Evolutionary conservation across 1,140 invertebrate species (phyloP), one percentile per base, ranked within the genome.

Genomic region (Asobara japonica): DNA sequence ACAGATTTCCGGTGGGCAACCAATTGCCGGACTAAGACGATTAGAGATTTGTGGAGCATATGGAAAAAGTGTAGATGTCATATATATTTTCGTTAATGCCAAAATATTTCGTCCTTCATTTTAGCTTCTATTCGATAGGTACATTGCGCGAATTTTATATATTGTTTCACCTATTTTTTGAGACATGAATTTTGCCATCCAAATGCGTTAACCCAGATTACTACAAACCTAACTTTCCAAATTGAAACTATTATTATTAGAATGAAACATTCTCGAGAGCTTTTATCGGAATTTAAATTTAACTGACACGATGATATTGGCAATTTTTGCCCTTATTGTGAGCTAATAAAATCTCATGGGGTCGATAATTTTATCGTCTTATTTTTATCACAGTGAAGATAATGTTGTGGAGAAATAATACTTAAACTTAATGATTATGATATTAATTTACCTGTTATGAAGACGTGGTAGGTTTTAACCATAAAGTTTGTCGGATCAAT

Each of bases 401-500:
- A n/a, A 60, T 29, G 31, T 29, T 29, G 11, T 13, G 13, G 31
- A 25, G 27, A 6, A 3, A 31, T 30, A 0, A 31, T n/a, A 62
- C n/a, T 31, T 8, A 69, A 69, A 56, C 33, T 56, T 22, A 3
- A 56, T 27, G 11, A 48, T 36, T n/a, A 60, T 30, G 22, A 38
- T 33, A 20, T n/a, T 16, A 51, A 72, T 73, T 82, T 77, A 89
- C 88, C 87, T 74, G 86, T 86, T 29, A 89, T 83, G 64, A 79
- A 82, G 31, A 89, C 83, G 62, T 84, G 82, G 16, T 88, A 83
- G 68, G 80, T 81, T 67, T 84, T 83, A 30, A 86, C 84, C 71
- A 84, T 80, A 0, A 64, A 71, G 31, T 64, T 87, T 66, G 93
- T 91, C n/a, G 94, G 94, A 87, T 94, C 93, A 33, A 94, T 95